A percentile compares a stretch with the other conserved stretches of the same genome.
These are phyloP conservation scores for Nomia melanderi DNA, from an alignment of 1,140 invertebrate species.

Conservation along the genomic window DNA sequence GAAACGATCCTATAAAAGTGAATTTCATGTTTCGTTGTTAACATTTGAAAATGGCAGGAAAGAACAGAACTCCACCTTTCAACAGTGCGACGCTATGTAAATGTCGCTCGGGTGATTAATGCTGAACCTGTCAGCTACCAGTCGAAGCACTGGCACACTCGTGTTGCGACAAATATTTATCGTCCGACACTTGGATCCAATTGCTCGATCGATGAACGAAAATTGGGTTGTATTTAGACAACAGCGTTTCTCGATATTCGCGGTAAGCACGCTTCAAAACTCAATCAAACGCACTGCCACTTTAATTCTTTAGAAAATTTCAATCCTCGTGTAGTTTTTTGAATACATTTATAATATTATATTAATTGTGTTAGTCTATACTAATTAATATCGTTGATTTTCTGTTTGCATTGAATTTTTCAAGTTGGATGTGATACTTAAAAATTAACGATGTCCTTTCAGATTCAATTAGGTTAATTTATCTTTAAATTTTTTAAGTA, in stretches of 20 bases:
- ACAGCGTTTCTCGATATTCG: background rate
- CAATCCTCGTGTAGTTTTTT: too few species aligned
- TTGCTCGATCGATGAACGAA: conserved; percentile 24
- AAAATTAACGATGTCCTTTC: too few species aligned
- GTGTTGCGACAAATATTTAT: conserved; percentile 27
- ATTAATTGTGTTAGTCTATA: too few species aligned
- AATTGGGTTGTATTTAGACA: background rate
- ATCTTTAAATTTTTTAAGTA: too few species aligned
- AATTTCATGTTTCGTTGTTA: background rate
- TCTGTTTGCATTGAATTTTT: too few species aligned
- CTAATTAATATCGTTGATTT: too few species aligned
- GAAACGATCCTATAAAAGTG: too few species aligned
- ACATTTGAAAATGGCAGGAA: background rate
- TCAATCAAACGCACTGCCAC: background rate
- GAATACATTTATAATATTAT: too few species aligned
- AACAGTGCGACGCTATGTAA: conserved; percentile 18
- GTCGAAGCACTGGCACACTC: conserved; percentile 12
- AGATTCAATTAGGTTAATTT: too few species aligned
- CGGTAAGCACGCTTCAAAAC: background rate
- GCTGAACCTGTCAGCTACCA: conserved; percentile 6
- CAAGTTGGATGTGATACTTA: too few species aligned
- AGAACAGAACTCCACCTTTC: background rate
- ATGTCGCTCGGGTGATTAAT: conserved; percentile 32
- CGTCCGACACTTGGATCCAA: conserved; percentile 21
- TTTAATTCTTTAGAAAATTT: background rate